A percentile compares a stretch with the other conserved stretches of the same genome.
Conservation (phyloP, 2,113 vertebrate genomes). For the Romanogobio albipinnatus region DNA sequence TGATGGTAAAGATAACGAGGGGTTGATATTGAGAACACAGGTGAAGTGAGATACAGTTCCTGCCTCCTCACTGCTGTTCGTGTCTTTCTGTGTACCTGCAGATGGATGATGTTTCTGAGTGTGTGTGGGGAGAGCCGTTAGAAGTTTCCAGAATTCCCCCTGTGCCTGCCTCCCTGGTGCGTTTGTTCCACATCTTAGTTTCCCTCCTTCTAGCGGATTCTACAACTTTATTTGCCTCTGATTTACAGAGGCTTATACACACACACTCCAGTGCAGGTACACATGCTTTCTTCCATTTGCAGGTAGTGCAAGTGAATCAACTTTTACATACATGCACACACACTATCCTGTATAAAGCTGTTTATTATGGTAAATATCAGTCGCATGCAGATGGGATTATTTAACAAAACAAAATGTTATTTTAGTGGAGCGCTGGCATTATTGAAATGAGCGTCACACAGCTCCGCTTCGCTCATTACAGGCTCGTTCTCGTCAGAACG, state of each 20-base stretch:
- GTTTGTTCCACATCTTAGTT: constrained; percentile 45
- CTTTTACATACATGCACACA: constrained; percentile 7
- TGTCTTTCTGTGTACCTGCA: constrained; percentile 14
- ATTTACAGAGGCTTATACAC: constrained; percentile 25
- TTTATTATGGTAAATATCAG: background rate
- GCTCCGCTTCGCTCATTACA: too few species aligned
- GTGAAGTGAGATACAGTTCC: background rate
- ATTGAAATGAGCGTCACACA: too few species aligned
- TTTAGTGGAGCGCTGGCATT: background rate
- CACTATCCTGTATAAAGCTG: background rate
- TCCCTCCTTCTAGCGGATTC: constrained; percentile 2
- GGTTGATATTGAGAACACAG: constrained; percentile 20
- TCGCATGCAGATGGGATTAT: background rate
- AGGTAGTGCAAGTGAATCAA: background rate
- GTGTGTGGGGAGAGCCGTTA: constrained; percentile 19
- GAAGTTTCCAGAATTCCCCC: constrained; percentile 50
- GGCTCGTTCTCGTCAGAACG: too few species aligned
- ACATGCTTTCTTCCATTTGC: background rate
- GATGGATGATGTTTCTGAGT: constrained; percentile 20
- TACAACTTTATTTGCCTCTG: constrained; percentile 49
- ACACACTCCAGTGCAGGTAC: background rate
- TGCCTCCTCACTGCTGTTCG: background rate
- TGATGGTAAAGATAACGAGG: constrained; percentile 26
- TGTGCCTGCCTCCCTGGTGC: constrained; percentile 39
- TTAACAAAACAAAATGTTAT: background rate